Evolutionary conservation across 2,797 vertebrate species (phyloP).

Genomic region (Eremophila alpestris): DNA sequence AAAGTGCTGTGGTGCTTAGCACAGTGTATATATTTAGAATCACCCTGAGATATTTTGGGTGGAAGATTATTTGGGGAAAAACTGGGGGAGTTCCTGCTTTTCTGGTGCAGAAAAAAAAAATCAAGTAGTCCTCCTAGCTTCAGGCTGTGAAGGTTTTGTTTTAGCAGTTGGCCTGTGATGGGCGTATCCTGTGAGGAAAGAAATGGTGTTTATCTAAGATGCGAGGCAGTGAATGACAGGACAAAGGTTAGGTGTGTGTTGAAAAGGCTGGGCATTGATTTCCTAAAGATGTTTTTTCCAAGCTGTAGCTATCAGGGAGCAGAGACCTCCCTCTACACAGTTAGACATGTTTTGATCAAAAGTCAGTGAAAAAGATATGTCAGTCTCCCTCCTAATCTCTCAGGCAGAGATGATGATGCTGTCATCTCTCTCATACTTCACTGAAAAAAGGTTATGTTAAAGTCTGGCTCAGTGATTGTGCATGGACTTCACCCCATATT

Average conservation of each 20-base stretch:
- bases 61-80: slow-evolving; percentile 38
- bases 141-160: slow-evolving; percentile 12
- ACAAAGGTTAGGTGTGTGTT: slow-evolving; percentile 56
- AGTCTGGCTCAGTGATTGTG: slow-evolving; percentile 44
- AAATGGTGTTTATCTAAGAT: slow-evolving; percentile 44
- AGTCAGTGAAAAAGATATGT: background rate
- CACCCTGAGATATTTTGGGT: slow-evolving; percentile 12
- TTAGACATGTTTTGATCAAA: slow-evolving; percentile 27
- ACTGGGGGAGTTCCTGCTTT: slow-evolving; percentile 39
- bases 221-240: background rate
- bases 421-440: background rate
- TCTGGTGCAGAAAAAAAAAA: background rate
- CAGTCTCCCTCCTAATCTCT: background rate
- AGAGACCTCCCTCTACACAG: background rate
- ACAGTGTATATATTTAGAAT: background rate
- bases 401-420: background rate
- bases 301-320: background rate
- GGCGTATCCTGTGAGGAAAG: slow-evolving; percentile 18
- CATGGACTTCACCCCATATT: slow-evolving; percentile 57
- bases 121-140: background rate
- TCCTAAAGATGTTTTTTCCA: slow-evolving; percentile 15
- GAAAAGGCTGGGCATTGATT: slow-evolving; percentile 43
- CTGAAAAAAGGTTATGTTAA: background rate
- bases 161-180: background rate
- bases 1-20: slow-evolving; percentile 14